A percentile compares a stretch with the other conserved stretches of the same genome.
Conservation (phyloP, 2,113 vertebrate species). For the Platysteira castanea region DNA sequence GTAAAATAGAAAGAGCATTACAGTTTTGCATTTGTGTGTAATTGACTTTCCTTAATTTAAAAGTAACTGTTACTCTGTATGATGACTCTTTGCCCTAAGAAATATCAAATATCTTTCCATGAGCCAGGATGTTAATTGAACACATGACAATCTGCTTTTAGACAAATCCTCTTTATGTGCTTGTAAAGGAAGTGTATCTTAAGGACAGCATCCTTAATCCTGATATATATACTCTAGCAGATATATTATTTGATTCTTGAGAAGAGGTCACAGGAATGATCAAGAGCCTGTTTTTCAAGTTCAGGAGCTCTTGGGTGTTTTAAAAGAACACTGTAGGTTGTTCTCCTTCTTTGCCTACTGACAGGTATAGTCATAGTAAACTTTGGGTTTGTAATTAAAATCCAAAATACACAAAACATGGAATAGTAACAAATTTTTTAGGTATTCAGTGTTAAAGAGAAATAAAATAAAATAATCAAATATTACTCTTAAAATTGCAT, state of each 20-base stretch:
- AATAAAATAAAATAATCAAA: not conserved
- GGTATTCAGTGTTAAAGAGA: not conserved
- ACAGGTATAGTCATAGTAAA: not conserved
- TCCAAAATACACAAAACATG: not conserved
- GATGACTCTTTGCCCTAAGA: not conserved
- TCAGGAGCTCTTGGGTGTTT: not conserved
- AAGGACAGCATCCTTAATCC: slow-evolving; percentile 40
- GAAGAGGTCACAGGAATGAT: not conserved
- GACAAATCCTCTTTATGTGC: slow-evolving; percentile 3
- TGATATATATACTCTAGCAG: not conserved
- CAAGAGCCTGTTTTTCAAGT: not conserved
- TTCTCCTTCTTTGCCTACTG: not conserved
- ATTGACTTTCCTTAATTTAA: not conserved
- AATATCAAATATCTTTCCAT: not conserved
- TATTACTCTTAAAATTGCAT: not conserved
- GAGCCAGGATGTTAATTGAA: not conserved
- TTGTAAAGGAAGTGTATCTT: not conserved
- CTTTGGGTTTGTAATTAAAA: not conserved
- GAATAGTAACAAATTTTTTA: not conserved
- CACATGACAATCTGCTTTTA: not conserved
- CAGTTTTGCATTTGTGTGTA: not conserved
- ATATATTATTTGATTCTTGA: not conserved
- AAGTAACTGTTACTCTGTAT: not conserved
- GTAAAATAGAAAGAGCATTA: not conserved
- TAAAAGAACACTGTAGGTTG: not conserved